Percentiles rank a stretch among this genome's conserved stretches.
Evolutionary conservation across 2,797 vertebrate species (phyloP).

Genomic region (Podargus strigoides): DNA sequence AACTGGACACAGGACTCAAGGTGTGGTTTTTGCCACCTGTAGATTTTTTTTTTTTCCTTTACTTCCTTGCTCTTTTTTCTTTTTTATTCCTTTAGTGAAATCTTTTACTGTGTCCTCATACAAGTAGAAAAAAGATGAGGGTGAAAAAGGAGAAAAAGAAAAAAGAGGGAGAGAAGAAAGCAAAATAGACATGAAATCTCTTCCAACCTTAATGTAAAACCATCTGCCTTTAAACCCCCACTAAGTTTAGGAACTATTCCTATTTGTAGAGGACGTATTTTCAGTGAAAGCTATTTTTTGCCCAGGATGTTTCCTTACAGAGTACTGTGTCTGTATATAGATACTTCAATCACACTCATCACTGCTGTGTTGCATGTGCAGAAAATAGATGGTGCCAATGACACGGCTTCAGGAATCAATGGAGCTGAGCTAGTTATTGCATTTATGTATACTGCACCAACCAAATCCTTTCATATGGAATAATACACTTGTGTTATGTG

Average conservation of each 20-base stretch:
- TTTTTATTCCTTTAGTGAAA: background rate
- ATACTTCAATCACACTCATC: constrained; percentile 20
- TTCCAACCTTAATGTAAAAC: background rate
- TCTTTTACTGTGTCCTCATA: background rate
- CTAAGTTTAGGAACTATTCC: background rate
- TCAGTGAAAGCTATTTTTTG: background rate
- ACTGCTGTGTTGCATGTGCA: background rate
- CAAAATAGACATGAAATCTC: background rate
- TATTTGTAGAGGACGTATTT: background rate
- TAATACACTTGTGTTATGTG: background rate
- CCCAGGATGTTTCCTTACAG: background rate
- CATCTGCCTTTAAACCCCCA: background rate
- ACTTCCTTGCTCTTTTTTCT: background rate
- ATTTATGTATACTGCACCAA: background rate
- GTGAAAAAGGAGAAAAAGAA: background rate
- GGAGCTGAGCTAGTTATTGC: background rate
- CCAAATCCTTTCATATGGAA: background rate
- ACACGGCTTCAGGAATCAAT: background rate
- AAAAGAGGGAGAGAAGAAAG: background rate
- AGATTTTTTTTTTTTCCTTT: background rate
- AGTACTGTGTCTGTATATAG: background rate
- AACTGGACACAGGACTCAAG: too few species aligned
- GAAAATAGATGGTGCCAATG: constrained; percentile 22
- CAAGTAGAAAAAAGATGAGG: background rate
- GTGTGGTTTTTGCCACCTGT: background rate